Conservation (phyloP, 2,888 invertebrate genomes). For the Eubasilissa splendida region DNA sequence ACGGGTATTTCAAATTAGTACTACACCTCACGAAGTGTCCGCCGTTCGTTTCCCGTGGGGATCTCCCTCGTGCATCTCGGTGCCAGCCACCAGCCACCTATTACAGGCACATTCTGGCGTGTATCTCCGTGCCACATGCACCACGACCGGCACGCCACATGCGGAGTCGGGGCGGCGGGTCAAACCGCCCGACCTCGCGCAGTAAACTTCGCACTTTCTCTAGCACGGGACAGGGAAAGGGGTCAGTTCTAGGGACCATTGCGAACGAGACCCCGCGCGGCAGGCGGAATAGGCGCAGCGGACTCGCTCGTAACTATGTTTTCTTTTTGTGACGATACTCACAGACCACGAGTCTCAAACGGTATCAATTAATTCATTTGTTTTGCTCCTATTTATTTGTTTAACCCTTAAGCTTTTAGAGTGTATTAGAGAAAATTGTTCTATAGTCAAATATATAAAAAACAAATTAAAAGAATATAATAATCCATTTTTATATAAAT, state of each 20-base stretch:
- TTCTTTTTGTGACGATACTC: no score
- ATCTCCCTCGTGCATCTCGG: constrained; percentile 53
- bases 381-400: no score
- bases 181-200: constrained; percentile 15
- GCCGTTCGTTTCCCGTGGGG: constrained; percentile 46
- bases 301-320: no score
- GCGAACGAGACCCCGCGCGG: background rate
- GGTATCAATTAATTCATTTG: no score
- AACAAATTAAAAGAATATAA: no score
- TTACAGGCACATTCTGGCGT: constrained; percentile 1
- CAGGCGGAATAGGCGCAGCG: no score
- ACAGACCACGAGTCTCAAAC: no score
- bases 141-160: background rate
- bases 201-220: constrained; percentile 35
- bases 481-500: no score
- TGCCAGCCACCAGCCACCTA: constrained; percentile 49
- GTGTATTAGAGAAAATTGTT: no score
- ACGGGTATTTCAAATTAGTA: constrained; percentile 51
- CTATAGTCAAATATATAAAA: no score
- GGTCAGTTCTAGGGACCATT: constrained; percentile 14
- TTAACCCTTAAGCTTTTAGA: no score
- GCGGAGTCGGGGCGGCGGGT: constrained; percentile 7
- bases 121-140: constrained; percentile 24
- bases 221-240: constrained; percentile 4
- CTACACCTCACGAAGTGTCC: constrained; percentile 55